Percentiles rank a stretch among this genome's conserved stretches.
These are phyloP conservation scores for Tetrapedia diversipes DNA, from an alignment of 2,888 invertebrate species.

Conservation along the genomic window DNA sequence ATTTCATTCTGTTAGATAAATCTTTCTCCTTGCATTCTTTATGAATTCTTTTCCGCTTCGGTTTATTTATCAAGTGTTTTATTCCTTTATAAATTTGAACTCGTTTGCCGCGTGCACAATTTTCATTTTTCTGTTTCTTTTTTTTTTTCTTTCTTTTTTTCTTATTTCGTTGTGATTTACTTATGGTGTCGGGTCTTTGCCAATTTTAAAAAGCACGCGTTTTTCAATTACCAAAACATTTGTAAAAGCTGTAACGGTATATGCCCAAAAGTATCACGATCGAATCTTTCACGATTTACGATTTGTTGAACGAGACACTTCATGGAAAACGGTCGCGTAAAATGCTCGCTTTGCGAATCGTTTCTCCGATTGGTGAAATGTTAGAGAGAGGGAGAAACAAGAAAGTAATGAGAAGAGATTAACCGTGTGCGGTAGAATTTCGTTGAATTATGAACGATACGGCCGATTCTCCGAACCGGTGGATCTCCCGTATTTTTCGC, in stretches of 20 bases:
- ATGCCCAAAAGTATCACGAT: too few species aligned
- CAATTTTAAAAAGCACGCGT: too few species aligned
- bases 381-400: background rate
- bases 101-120: slow-evolving; percentile 33
- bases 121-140: slow-evolving; percentile 23
- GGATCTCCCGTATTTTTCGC: slow-evolving; percentile 51
- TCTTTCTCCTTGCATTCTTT: slow-evolving; percentile 18
- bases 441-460: slow-evolving; percentile 56
- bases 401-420: slow-evolving; percentile 21
- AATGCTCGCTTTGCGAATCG: background rate
- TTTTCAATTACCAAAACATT: too few species aligned
- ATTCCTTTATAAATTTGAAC: slow-evolving; percentile 16
- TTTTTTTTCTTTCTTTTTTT: slow-evolving; percentile 13
- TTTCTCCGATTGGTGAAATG: slow-evolving; percentile 9
- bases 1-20: background rate
- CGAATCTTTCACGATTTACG: background rate
- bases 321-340: background rate
- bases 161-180: slow-evolving; percentile 37
- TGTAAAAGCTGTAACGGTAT: too few species aligned
- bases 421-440: slow-evolving; percentile 38
- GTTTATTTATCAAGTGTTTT: slow-evolving; percentile 21
- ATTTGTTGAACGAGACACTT: background rate
- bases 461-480: slow-evolving; percentile 49
- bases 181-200: slow-evolving; percentile 65
- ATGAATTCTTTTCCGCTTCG: slow-evolving; percentile 11